Evolutionary conservation across 2,888 invertebrate genomes (phyloP), one percentile per base, ranked within the genome.

Genomic region (Oscheius sp.): DNA sequence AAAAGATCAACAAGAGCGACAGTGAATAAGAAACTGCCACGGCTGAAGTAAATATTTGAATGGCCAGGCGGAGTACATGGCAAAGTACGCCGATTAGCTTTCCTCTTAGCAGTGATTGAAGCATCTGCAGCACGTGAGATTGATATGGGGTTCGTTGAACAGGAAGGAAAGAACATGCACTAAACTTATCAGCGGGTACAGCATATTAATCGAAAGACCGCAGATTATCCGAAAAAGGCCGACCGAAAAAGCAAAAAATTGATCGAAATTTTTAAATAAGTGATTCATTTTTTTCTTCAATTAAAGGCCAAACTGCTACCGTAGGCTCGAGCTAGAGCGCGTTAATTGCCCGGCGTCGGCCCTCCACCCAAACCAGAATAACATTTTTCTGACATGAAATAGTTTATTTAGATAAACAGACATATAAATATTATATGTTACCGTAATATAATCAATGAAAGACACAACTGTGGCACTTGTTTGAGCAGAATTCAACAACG

Each of bases 401-500:
- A n/a, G n/a, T n/a, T 20, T 20, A 17, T 34, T 15, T 34, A 34
- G 23, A 61, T 61, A 58, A 42, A 58, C 25, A 45, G 12, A 23
- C 25, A 58, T 42, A 58, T 58, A 61, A 45, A 61, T 61, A 61
- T 29, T 45, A 61, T 61, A 61, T 61, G 31, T 61, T 61, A 45
- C 61, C 61, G 61, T 61, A 61, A 61, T 61, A 39, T 42, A 61
- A 15, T n/a, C 12, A 42, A 61, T 61, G 61, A 61, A 61, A 61
- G 61, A 61, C 61, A 61, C 42, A 61, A 61, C 61, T 55, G 61
- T 61, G 61, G 61, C 61, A 61, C 61, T 45, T 29, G 8, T 61
- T 61, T 61, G 61, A 61, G 61, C 61, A 61, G 42, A 27, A 45
- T 42, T 61, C 61, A 61, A 61, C 61, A 61, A 61, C 61, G 61